These are phyloP conservation scores for Oscheius sp. DNA, from an alignment of 2,888 invertebrate genomes.

Conservation along the genomic window DNA sequence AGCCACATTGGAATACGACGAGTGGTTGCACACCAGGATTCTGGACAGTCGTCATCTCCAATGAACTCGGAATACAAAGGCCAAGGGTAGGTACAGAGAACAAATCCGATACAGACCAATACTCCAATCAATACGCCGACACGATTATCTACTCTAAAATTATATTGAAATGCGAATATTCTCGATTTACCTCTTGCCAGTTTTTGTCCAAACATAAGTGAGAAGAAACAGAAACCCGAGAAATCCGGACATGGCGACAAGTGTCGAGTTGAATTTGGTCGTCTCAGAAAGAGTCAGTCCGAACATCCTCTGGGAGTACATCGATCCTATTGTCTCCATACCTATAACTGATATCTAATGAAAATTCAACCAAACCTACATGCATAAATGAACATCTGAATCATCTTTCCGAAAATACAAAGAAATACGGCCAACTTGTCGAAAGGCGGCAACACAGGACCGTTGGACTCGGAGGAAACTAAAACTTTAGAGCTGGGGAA, in stretches of 20 bases:
- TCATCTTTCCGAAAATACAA: slow-evolving; percentile 40
- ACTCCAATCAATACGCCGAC: slow-evolving; percentile 39
- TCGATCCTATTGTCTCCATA: slow-evolving; percentile 26
- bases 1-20: slow-evolving; percentile 35
- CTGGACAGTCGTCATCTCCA: not conserved
- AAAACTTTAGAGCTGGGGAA: not conserved
- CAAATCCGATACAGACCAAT: slow-evolving; percentile 39
- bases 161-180: not conserved
- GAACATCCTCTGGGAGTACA: slow-evolving; percentile 39
- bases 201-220: slow-evolving; percentile 42
- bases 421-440: slow-evolving; percentile 40
- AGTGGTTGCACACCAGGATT: slow-evolving; percentile 28
- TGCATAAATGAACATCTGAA: slow-evolving; percentile 49
- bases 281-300: slow-evolving; percentile 7
- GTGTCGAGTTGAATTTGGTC: slow-evolving; percentile 29
- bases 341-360: not conserved
- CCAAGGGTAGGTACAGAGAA: slow-evolving; percentile 39
- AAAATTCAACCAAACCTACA: slow-evolving; percentile 38
- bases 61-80: slow-evolving; percentile 31
- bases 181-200: slow-evolving; percentile 37
- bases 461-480: slow-evolving; percentile 17
- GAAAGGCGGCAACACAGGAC: slow-evolving; percentile 29
- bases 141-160: slow-evolving; percentile 42
- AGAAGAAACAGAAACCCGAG: slow-evolving; percentile 43
- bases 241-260: slow-evolving; percentile 36